Conservation (phyloP, 2,113 vertebrate genomes). For the Pelvicachromis taeniatus region DNA sequence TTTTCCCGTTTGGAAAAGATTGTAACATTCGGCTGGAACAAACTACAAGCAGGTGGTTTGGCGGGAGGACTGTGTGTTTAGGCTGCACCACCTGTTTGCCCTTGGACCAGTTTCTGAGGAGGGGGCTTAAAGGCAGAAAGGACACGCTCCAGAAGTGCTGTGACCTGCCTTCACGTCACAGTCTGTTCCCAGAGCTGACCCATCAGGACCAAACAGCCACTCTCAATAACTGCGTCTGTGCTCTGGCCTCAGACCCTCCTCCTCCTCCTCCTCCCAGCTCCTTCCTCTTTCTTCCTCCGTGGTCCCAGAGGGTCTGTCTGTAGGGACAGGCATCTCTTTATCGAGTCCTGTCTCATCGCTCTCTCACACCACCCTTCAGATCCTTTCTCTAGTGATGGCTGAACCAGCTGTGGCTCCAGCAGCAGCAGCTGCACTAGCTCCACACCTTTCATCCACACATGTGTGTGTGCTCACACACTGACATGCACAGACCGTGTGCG, state of each 20-base stretch:
- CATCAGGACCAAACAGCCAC: not conserved
- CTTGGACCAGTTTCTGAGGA: conserved; percentile 13
- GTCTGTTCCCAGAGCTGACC: conserved; percentile 24
- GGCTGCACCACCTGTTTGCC: conserved; percentile 21
- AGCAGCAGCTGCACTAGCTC: conserved; percentile 30
- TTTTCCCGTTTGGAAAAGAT: not conserved
- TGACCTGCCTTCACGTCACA: not conserved
- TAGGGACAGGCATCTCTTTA: conserved; percentile 34
- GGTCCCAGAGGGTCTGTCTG: conserved; percentile 1
- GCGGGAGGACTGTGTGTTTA: conserved; percentile 7
- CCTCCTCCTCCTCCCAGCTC: conserved; percentile 4
- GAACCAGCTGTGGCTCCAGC: conserved; percentile 47
- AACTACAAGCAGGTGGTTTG: not conserved
- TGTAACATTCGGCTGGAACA: not conserved
- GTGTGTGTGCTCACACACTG: not conserved
- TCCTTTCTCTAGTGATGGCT: conserved; percentile 31
- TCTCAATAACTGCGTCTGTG: conserved; percentile 1
- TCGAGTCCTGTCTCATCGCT: not conserved
- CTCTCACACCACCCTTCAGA: not conserved
- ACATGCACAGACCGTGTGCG: not conserved
- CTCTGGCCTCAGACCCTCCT: not conserved
- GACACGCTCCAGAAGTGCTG: not conserved
- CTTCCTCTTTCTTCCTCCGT: not conserved
- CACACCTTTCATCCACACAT: conserved; percentile 16
- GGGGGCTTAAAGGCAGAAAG: not conserved